phyloP scores from a whole-genome alignment of 2,888 invertebrate species.

The Nephrotoma guestfalica region DNA sequence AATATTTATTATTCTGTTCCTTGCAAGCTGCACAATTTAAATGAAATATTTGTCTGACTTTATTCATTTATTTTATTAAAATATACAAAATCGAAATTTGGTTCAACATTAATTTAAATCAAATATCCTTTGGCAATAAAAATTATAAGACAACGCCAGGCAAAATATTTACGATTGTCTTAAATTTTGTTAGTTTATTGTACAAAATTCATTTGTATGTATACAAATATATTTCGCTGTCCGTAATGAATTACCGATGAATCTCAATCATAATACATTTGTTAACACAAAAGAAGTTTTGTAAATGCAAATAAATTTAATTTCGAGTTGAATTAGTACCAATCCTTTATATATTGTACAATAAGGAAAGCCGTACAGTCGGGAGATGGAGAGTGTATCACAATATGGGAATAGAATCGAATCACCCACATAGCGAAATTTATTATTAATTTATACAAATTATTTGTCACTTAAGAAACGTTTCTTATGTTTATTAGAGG shows the following conservation, averaged over 20 bases:
- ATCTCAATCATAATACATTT: background rate
- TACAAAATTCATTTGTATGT: background rate
- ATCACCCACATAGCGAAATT: background rate
- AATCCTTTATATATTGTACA: background rate
- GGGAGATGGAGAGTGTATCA: background rate
- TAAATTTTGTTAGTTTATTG: background rate
- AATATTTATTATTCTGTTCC: background rate
- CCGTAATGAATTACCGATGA: too few species aligned
- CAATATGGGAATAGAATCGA: background rate
- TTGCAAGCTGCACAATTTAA: background rate
- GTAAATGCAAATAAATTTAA: background rate
- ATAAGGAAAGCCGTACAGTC: background rate
- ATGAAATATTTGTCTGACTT: background rate
- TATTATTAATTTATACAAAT: background rate
- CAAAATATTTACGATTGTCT: background rate
- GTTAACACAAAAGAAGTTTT: background rate
- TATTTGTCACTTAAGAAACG: background rate
- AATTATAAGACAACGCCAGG: background rate
- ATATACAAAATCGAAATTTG: background rate
- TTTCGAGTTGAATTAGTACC: background rate
- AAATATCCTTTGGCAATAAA: background rate
- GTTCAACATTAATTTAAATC: background rate
- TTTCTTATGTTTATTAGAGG: background rate
- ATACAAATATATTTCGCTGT: too few species aligned
- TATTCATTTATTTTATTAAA: background rate